These are phyloP conservation scores for Naja naja DNA, from an alignment of 2,113 vertebrate genomes.

Conservation along the genomic window DNA sequence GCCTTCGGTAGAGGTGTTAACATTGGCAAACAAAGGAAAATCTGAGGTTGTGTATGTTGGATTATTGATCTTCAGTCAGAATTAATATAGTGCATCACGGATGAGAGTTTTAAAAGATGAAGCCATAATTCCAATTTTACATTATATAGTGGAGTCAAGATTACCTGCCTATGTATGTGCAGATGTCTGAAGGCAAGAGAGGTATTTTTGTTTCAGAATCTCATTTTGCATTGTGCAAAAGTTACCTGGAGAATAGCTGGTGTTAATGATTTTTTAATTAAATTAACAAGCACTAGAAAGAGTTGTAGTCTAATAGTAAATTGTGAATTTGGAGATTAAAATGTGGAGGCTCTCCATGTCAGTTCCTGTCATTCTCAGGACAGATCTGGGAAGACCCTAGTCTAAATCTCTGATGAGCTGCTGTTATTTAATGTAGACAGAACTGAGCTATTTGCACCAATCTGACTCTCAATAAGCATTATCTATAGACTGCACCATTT, in stretches of 20 bases:
- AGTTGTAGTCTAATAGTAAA: background rate
- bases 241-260: background rate
- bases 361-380: background rate
- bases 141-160: background rate
- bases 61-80: slow-evolving; percentile 13
- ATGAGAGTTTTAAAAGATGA: background rate
- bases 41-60: slow-evolving; percentile 5
- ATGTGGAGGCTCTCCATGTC: background rate
- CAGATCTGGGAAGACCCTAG: background rate
- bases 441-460: background rate
- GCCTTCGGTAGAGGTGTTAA: background rate
- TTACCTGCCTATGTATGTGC: too few relatives aligned
- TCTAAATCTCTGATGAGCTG: background rate
- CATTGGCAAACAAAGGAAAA: background rate
- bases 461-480: background rate
- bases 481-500: background rate
- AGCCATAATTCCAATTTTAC: background rate
- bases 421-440: background rate
- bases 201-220: background rate
- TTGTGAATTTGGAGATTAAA: background rate
- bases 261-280: background rate
- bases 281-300: background rate
- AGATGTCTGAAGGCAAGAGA: background rate
- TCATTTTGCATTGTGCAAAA: background rate
- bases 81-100: background rate